A percentile compares a stretch with the other conserved stretches of the same genome.
These are phyloP conservation scores for Oncorhynchus keta DNA, from an alignment of 2,113 vertebrate genomes.

Conservation along the genomic window DNA sequence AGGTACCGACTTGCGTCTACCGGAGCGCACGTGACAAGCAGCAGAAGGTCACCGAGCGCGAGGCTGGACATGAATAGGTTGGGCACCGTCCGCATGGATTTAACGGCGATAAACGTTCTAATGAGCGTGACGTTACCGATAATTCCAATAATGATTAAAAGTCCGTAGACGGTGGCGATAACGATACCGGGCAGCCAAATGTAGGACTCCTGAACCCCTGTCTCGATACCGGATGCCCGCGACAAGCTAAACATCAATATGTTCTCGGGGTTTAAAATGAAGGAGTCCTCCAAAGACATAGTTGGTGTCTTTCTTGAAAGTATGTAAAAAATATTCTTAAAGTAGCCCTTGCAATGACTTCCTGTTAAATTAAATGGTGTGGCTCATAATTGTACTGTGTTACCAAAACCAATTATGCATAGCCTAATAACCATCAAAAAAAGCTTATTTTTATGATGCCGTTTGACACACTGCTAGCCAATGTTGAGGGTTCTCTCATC, in stretches of 20 bases:
- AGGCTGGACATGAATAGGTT: slow-evolving; percentile 95
- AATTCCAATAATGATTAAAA: slow-evolving; percentile 86
- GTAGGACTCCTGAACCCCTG: slow-evolving; percentile 50
- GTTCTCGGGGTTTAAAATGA: slow-evolving; percentile 14
- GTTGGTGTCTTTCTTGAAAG: neutral
- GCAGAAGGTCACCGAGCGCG: slow-evolving; percentile 89
- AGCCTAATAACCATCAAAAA: neutral
- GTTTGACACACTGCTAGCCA: neutral
- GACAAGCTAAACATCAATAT: neutral
- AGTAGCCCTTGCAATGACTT: too few species aligned
- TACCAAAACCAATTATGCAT: neutral
- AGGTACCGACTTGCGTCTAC: slow-evolving; percentile 95
- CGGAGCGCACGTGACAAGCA: slow-evolving; percentile 91
- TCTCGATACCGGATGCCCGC: slow-evolving; percentile 22
- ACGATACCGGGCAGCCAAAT: slow-evolving; percentile 73
- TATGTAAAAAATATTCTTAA: too few species aligned
- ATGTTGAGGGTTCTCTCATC: neutral
- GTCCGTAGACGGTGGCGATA: slow-evolving; percentile 84
- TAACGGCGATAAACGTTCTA: slow-evolving; percentile 89
- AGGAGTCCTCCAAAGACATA: slow-evolving; percentile 49
- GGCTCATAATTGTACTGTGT: neutral
- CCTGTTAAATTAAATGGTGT: too few species aligned
- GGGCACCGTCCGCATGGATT: slow-evolving; percentile 87
- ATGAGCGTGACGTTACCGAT: slow-evolving; percentile 94
- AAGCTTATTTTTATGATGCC: too few species aligned